These are phyloP conservation scores for Maylandia zebra DNA, from an alignment of 2,113 vertebrate species.

Conservation along the genomic window DNA sequence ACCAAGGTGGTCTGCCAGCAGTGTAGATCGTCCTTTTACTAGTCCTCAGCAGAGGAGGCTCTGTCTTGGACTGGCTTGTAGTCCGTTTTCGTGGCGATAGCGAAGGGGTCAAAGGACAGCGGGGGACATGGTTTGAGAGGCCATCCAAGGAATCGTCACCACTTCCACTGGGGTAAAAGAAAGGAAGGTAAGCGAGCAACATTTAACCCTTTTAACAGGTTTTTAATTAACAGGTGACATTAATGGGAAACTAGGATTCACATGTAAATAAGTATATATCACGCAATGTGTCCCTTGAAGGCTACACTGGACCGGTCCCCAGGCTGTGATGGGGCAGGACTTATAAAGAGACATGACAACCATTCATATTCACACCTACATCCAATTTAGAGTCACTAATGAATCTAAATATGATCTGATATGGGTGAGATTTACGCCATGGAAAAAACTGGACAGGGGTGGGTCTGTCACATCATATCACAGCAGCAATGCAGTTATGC, in stretches of 20 bases:
- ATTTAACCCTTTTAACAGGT: background rate
- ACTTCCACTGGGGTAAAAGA: slow-evolving; percentile 39
- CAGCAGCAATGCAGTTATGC: background rate
- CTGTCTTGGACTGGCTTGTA: slow-evolving; percentile 76
- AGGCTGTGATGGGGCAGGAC: background rate
- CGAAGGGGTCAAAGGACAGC: slow-evolving; percentile 71
- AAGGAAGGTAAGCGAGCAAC: background rate
- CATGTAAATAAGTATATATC: background rate
- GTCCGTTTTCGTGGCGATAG: slow-evolving; percentile 74
- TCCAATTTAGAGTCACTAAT: background rate
- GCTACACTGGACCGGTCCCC: background rate
- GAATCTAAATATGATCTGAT: background rate
- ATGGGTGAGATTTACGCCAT: background rate
- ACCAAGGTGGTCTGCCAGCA: slow-evolving; percentile 84
- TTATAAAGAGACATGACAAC: background rate
- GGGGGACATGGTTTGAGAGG: slow-evolving; percentile 50
- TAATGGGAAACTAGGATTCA: background rate
- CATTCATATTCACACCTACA: background rate
- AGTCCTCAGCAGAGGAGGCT: slow-evolving; percentile 81
- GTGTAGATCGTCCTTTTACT: slow-evolving; percentile 87
- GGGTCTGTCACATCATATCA: background rate
- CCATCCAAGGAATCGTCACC: slow-evolving; percentile 73
- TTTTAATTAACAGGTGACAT: background rate
- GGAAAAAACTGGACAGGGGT: background rate
- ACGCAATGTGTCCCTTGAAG: background rate